A percentile compares a stretch with the other conserved stretches of the same genome.
Conservation (phyloP, 1,140 invertebrate genomes). For the Rhynchophorus ferrugineus region DNA sequence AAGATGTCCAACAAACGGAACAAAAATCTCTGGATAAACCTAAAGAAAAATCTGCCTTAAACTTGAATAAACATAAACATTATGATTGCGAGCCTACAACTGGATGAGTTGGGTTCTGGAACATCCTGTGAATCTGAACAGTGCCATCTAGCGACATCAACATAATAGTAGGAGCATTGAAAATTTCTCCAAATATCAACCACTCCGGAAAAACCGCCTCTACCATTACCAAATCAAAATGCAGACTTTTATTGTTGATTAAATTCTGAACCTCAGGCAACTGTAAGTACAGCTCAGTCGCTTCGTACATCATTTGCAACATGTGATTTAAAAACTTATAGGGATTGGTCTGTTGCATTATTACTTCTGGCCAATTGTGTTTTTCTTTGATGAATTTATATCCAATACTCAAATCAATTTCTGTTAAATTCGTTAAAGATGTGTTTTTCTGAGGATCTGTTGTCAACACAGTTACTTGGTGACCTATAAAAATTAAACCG, state of each 20-base stretch:
- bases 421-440: background rate
- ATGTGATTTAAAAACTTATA: background rate
- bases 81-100: slow-evolving; percentile 27
- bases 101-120: slow-evolving; percentile 41
- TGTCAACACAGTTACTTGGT: slow-evolving; percentile 21
- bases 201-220: slow-evolving; percentile 22
- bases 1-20: background rate
- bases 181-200: slow-evolving; percentile 31
- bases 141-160: slow-evolving; percentile 28
- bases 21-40: slow-evolving; percentile 34
- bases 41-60: background rate
- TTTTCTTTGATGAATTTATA: slow-evolving; percentile 2
- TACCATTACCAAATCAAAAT: background rate
- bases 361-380: background rate
- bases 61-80: no score
- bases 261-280: background rate
- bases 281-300: slow-evolving; percentile 12
- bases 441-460: slow-evolving; percentile 14
- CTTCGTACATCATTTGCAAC: background rate
- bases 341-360: background rate
- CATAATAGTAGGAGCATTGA: slow-evolving; percentile 34
- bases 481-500: no score
- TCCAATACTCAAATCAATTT: background rate
- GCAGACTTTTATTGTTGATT: background rate
- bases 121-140: slow-evolving; percentile 18